Percentiles rank a stretch among this genome's conserved stretches.
Conservation (phyloP, 2,888 invertebrate genomes). For the Abrostola triplasia region DNA sequence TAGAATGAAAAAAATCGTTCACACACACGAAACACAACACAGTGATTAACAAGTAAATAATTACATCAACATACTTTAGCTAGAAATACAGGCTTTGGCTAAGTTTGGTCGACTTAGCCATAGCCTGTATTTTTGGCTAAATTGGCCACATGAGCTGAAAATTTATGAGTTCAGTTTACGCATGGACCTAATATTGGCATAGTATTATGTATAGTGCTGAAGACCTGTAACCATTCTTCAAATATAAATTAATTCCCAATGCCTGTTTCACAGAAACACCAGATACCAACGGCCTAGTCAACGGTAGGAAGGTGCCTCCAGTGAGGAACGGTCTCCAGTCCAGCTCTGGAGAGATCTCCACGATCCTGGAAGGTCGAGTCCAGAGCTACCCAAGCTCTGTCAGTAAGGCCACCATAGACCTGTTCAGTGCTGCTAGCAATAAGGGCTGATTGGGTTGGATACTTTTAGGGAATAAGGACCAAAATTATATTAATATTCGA, state of each 20-base stretch:
- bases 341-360: conserved; percentile 80
- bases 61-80: no score
- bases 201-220: no score
- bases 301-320: conserved; percentile 76
- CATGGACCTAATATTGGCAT: no score
- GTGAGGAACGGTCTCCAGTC: conserved; percentile 72
- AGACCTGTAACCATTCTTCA: no score
- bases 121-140: no score
- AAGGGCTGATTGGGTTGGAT: conserved; percentile 46
- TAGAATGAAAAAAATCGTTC: no score
- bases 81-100: no score
- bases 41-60: no score
- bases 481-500: neutral
- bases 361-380: conserved; percentile 79
- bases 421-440: conserved; percentile 65
- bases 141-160: no score
- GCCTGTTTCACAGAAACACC: conserved; percentile 53
- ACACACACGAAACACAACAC: no score
- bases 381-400: conserved; percentile 70
- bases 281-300: conserved; percentile 49
- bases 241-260: conserved; percentile 40
- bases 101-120: no score
- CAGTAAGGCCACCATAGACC: conserved; percentile 71
- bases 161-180: no score
- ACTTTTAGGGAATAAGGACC: neutral